Evolutionary conservation across 2,113 vertebrate genomes (phyloP).

Genomic region (Xenus cinereus): DNA sequence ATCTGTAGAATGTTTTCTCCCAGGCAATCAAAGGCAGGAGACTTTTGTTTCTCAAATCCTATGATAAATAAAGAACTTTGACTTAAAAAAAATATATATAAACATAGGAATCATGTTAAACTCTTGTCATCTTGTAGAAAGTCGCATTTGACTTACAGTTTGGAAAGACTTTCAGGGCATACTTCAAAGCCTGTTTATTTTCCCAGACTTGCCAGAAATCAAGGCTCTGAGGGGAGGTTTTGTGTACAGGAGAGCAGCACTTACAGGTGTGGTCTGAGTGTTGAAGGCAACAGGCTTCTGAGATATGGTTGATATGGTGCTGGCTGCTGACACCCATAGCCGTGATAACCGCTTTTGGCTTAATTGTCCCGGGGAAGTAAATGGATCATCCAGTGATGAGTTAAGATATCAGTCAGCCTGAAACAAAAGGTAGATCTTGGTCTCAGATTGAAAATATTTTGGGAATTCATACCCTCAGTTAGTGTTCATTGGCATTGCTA

Average conservation of each 20-base stretch:
- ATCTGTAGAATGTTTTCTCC: constrained; percentile 51
- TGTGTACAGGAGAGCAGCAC: background rate
- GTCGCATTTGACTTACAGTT: background rate
- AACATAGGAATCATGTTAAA: background rate
- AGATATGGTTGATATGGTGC: background rate
- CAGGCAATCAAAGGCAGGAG: constrained; percentile 49
- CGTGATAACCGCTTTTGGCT: too few species aligned
- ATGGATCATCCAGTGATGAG: background rate
- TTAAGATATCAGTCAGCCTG: too few species aligned
- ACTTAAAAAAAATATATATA: background rate
- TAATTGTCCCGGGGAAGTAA: background rate
- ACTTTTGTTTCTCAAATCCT: constrained; percentile 34
- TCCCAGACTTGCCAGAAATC: background rate
- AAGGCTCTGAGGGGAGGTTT: background rate
- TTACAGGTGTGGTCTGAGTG: background rate
- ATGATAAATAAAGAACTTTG: constrained; percentile 53
- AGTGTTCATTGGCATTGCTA: background rate
- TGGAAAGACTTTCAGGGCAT: background rate
- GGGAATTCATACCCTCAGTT: background rate
- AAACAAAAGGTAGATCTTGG: background rate
- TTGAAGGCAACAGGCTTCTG: background rate
- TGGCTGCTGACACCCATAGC: background rate
- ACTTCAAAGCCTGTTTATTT: constrained; percentile 40
- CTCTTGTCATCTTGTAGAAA: background rate
- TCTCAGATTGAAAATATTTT: background rate